Evolutionary conservation across 2,797 vertebrate species (phyloP).

Genomic region (Okamejei kenojei): DNA sequence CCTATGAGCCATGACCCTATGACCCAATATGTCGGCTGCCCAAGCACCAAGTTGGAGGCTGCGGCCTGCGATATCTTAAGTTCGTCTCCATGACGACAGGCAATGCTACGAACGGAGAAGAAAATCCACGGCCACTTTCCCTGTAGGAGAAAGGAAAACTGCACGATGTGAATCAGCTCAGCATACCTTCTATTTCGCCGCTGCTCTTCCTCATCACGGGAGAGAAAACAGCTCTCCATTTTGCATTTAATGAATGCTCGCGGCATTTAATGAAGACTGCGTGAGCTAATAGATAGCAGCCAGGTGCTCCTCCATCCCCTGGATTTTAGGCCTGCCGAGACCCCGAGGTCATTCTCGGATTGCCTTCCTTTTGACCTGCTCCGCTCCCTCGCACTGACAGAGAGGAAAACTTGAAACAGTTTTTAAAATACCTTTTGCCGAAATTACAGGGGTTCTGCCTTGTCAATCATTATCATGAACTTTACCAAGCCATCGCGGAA

Average conservation of each 20-base stretch:
- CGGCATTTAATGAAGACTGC: too few species aligned
- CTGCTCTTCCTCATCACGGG: background rate
- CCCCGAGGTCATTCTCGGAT: background rate
- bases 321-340: background rate
- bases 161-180: background rate
- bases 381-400: background rate
- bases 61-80: too few species aligned
- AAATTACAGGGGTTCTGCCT: background rate
- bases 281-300: background rate
- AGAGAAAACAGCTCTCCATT: background rate
- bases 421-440: conserved; percentile 11
- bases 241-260: background rate
- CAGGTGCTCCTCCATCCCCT: background rate
- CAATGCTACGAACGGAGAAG: background rate
- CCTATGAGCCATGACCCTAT: too few species aligned
- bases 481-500: background rate
- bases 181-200: background rate
- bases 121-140: too few species aligned
- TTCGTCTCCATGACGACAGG: too few species aligned
- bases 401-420: background rate
- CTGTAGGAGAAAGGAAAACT: background rate
- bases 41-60: too few species aligned
- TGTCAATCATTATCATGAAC: background rate
- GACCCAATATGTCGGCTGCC: too few species aligned
- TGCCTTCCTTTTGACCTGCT: background rate